These are phyloP conservation scores for Megaustenia siamemsis DNA, from an alignment of 2,888 invertebrate genomes.

Conservation along the genomic window DNA sequence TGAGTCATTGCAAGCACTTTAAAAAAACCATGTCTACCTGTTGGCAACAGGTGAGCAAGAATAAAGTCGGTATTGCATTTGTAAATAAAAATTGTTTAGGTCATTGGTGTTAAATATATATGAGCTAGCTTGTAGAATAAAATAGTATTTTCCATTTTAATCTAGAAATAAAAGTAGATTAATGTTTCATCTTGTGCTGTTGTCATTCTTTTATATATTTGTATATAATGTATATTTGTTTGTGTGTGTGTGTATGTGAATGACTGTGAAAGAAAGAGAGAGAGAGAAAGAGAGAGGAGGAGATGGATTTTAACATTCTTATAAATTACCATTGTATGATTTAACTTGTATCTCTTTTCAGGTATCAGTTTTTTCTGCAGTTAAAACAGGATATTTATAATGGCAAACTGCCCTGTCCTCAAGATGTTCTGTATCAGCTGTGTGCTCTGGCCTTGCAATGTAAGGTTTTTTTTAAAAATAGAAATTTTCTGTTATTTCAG, in stretches of 20 bases:
- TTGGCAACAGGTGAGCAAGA: neutral
- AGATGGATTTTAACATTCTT: no score
- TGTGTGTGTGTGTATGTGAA: no score
- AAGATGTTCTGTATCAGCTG: slow-evolving; percentile 92
- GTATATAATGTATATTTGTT: no score
- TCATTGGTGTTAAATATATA: neutral
- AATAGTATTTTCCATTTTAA: no score
- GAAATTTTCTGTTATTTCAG: neutral
- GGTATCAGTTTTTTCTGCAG: slow-evolving; percentile 98
- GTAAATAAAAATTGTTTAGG: no score
- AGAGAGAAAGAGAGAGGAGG: no score
- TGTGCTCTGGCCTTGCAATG: slow-evolving; percentile 96
- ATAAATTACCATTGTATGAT: no score
- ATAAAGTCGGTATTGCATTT: neutral
- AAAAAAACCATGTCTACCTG: neutral
- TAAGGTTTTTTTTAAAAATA: slow-evolving; percentile 80
- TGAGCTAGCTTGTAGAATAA: no score
- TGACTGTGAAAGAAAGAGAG: no score
- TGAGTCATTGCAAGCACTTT: neutral
- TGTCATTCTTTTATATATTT: no score
- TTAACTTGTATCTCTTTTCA: slow-evolving; percentile 63
- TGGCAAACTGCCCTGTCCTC: slow-evolving; percentile 93
- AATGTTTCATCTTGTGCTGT: no score
- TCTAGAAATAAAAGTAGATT: no score
- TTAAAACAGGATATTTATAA: slow-evolving; percentile 96